Evolutionary conservation across 2,797 vertebrate genomes (phyloP).

Genomic region (Argya squamiceps): DNA sequence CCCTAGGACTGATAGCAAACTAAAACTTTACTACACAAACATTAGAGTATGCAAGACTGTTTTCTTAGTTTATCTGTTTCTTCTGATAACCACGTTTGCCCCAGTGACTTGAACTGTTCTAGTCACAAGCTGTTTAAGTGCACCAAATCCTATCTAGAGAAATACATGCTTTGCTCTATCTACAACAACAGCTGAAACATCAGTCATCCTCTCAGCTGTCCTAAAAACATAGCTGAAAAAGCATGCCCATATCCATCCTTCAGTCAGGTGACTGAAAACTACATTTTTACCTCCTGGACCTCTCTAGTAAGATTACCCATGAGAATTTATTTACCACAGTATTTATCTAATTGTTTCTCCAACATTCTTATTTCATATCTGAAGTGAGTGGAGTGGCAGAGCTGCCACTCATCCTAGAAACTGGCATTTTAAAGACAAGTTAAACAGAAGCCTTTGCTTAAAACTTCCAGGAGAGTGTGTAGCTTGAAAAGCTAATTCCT

Average conservation of each 20-base stretch:
- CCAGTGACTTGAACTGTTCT: not conserved
- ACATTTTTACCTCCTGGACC: not conserved
- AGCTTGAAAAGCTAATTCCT: not conserved
- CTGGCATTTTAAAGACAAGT: not conserved
- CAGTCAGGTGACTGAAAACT: not conserved
- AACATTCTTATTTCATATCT: not conserved
- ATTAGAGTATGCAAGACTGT: not conserved
- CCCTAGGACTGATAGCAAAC: not conserved
- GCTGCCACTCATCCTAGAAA: not conserved
- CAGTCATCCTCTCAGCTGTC: not conserved
- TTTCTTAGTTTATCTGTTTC: constrained; percentile 15
- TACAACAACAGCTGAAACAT: not conserved
- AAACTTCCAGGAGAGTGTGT: not conserved
- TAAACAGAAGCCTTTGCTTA: constrained; percentile 14
- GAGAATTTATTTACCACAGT: not conserved
- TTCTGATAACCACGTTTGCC: constrained; percentile 11
- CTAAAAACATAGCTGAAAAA: not conserved
- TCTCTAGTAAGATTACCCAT: not conserved
- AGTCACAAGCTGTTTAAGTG: not conserved
- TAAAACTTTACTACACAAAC: constrained; percentile 4
- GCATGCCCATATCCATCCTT: not conserved
- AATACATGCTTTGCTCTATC: not conserved
- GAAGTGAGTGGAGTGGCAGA: not conserved
- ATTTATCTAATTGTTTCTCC: not conserved
- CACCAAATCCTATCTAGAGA: not conserved